phyloP scores from a whole-genome alignment of 2,888 invertebrate genomes.

The Dynastes tityus region DNA sequence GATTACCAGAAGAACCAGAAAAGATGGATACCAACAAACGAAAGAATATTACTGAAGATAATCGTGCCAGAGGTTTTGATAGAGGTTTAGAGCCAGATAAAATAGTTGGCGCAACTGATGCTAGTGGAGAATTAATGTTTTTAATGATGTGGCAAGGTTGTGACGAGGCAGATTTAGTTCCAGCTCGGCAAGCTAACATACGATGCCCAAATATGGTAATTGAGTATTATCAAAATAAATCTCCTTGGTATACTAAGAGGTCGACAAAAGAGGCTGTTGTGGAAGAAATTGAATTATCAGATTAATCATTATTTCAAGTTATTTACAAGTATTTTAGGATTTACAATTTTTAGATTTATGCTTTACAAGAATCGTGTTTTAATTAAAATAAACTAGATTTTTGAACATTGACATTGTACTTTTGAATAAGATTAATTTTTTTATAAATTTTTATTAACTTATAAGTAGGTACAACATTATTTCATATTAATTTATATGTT shows the following conservation, averaged over 20 bases:
- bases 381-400: too few species aligned
- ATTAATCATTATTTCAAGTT: slow-evolving; percentile 48
- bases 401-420: too few species aligned
- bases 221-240: slow-evolving; percentile 76
- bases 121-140: slow-evolving; percentile 90
- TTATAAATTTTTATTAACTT: too few species aligned
- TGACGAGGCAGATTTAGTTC: slow-evolving; percentile 78
- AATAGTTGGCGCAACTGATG: slow-evolving; percentile 92
- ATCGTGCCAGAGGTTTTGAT: slow-evolving; percentile 81
- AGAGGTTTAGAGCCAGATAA: slow-evolving; percentile 86
- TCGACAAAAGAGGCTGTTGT: slow-evolving; percentile 44
- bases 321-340: neutral
- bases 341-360: too few species aligned
- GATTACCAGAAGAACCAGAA: slow-evolving; percentile 55
- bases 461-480: too few species aligned
- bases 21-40: slow-evolving; percentile 62
- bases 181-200: slow-evolving; percentile 75
- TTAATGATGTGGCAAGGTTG: slow-evolving; percentile 89
- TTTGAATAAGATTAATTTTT: too few species aligned
- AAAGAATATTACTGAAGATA: slow-evolving; percentile 68
- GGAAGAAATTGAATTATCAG: slow-evolving; percentile 58
- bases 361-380: too few species aligned
- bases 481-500: too few species aligned
- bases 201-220: slow-evolving; percentile 78
- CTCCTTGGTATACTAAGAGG: slow-evolving; percentile 55